Evolutionary conservation across 37 sponge, comb jelly and placozoan species (phyloP).

Genomic region (Oopsacas minuta): DNA sequence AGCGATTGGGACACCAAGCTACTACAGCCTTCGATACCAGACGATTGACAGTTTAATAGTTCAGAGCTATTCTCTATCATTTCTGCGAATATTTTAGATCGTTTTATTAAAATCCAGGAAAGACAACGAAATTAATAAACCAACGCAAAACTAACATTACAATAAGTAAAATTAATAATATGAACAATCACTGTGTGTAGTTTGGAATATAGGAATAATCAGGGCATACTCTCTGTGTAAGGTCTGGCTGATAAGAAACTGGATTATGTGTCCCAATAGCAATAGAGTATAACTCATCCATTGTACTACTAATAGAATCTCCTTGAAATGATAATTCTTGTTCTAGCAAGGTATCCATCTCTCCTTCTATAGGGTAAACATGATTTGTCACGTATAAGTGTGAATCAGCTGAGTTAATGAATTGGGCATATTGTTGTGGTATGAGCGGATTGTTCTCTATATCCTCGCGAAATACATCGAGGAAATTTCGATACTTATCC

Average conservation of each 20-base stretch:
- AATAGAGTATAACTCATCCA: not conserved
- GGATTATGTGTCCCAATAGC: no score
- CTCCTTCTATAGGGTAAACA: not conserved
- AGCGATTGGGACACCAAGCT: not conserved
- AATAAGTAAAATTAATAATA: no score
- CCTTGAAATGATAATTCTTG: not conserved
- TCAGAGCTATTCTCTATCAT: not conserved
- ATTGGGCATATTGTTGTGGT: not conserved
- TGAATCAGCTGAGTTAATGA: not conserved
- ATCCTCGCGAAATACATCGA: constrained; percentile 13
- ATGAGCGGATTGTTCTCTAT: not conserved
- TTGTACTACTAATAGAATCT: not conserved
- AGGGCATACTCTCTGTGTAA: not conserved
- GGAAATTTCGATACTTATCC: not conserved
- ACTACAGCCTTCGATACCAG: no score
- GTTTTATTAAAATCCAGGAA: no score
- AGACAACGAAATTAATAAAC: no score
- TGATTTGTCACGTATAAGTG: not conserved
- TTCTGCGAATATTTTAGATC: no score
- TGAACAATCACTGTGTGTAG: no score
- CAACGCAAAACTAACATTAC: no score
- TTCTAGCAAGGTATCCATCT: not conserved
- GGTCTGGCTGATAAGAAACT: no score
- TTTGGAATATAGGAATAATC: not conserved
- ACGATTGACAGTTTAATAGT: not conserved